Evolutionary conservation across 2,888 invertebrate genomes (phyloP).

Genomic region (Cheilosia soror): DNA sequence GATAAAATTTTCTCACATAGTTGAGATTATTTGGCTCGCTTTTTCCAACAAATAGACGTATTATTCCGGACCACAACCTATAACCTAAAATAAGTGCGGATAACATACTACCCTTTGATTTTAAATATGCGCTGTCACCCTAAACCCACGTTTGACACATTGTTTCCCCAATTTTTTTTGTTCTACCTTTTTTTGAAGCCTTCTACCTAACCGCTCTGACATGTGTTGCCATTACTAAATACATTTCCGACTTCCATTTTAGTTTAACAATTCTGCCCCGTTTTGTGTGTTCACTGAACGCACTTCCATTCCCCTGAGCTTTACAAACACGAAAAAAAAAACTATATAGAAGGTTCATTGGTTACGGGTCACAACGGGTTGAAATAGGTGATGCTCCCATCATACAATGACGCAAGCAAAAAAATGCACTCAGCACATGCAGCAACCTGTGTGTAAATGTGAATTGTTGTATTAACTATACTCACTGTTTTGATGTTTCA

Average conservation of each 20-base stretch:
- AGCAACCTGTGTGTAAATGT: slow-evolving; percentile 45
- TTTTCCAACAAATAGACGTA: too few species aligned
- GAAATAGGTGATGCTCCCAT: slow-evolving; percentile 40
- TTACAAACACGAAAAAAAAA: not conserved
- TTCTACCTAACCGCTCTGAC: not conserved
- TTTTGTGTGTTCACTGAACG: slow-evolving; percentile 20
- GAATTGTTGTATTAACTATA: slow-evolving; percentile 32
- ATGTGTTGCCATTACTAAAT: slow-evolving; percentile 41
- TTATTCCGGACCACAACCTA: too few species aligned
- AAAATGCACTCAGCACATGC: slow-evolving; percentile 3
- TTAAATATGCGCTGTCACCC: too few species aligned
- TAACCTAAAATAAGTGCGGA: too few species aligned
- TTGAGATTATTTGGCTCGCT: too few species aligned
- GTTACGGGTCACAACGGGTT: slow-evolving; percentile 52
- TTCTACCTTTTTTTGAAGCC: not conserved
- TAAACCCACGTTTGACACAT: not conserved
- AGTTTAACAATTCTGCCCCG: slow-evolving; percentile 31
- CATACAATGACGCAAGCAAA: slow-evolving; percentile 11
- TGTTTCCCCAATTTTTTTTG: not conserved
- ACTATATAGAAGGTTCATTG: slow-evolving; percentile 7
- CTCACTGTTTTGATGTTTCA: slow-evolving; percentile 26
- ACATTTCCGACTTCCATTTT: slow-evolving; percentile 29
- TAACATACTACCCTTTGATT: too few species aligned
- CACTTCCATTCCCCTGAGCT: slow-evolving; percentile 38
- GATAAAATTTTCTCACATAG: too few species aligned